Base-by-base conservation (phyloP, 1,140 invertebrate species). In the Lysiphlebus fabarum region DNA sequence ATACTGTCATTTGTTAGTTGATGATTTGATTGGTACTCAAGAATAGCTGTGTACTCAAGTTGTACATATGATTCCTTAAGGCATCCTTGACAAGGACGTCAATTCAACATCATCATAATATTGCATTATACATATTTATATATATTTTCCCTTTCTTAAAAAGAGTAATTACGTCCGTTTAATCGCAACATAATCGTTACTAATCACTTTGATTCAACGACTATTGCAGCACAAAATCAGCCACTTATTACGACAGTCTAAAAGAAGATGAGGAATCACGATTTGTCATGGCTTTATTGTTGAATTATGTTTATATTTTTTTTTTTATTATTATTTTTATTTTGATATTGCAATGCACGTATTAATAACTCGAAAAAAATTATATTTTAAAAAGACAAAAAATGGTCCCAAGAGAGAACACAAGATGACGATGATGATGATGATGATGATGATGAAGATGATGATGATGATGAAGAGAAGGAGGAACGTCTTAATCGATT, bases 171-270 rank as follows among this genome's bases (percentile, higher is more conserved):
- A 71, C 69, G 61, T 59, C 65, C 68, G 68, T 70, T 76, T 73
- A 76, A 74, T 71, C 70, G 69, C 63, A 9, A 66, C 70, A 70
- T 74, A 74, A 77, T 77, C 67, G 68, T 68, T 71, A 66, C 69
- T 73, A 75, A 77, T 76, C 69, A 71, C 34, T 51, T 34, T 7
- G 7, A 74, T 61, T 67, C 67, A 69, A 68, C 69, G 65, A 69
- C 66, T 65, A 74, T 74, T 74, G 72, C 74, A 67, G 65, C 67
- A 67, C 58, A 63, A 36, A 26, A 44, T 58, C 64, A 63, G 59
- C 63, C 67, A 66, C 65, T 72, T 71, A 68, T 74, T 70, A 70
- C 71, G 66, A 76, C 65, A 69, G 63, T 62, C 17, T 33, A 62
- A 65, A 67, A 33, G 61, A 56, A 48, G 51, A 54, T 43, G 44